These are phyloP conservation scores for Uria lomvia DNA, from an alignment of 2,113 vertebrate species.

Conservation along the genomic window DNA sequence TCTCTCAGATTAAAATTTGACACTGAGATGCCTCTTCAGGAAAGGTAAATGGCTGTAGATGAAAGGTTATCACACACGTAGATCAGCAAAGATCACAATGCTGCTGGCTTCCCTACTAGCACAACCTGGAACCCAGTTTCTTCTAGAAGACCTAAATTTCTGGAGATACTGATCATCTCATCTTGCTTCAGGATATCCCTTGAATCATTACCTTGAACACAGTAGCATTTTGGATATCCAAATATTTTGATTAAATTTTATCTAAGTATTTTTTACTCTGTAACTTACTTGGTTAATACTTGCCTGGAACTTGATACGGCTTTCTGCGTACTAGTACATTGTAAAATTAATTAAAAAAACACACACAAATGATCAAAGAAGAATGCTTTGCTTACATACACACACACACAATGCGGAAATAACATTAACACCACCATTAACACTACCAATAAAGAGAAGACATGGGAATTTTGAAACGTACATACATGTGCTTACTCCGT, in stretches of 20 bases:
- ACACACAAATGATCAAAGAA: not conserved
- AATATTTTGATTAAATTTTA: not conserved
- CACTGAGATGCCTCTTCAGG: not conserved
- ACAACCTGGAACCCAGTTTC: not conserved
- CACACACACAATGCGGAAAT: not conserved
- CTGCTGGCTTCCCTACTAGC: not conserved
- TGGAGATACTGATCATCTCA: not conserved
- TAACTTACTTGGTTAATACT: not conserved
- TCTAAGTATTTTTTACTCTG: not conserved
- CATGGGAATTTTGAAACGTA: not conserved
- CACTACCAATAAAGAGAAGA: not conserved
- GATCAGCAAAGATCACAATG: not conserved
- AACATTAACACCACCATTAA: not conserved
- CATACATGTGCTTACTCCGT: rapidly evolving
- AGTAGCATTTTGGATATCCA: not conserved
- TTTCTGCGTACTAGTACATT: not conserved
- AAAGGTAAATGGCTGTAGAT: not conserved
- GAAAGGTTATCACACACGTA: not conserved
- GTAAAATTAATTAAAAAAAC: not conserved
- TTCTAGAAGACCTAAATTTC: not conserved
- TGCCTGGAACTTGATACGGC: not conserved
- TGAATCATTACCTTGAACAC: not conserved
- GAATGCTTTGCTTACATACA: not conserved
- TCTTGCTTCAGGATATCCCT: not conserved
- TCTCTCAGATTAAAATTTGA: not conserved